Base-by-base conservation (phyloP, 2,888 invertebrate genomes). In the Lepas anatifera region DNA sequence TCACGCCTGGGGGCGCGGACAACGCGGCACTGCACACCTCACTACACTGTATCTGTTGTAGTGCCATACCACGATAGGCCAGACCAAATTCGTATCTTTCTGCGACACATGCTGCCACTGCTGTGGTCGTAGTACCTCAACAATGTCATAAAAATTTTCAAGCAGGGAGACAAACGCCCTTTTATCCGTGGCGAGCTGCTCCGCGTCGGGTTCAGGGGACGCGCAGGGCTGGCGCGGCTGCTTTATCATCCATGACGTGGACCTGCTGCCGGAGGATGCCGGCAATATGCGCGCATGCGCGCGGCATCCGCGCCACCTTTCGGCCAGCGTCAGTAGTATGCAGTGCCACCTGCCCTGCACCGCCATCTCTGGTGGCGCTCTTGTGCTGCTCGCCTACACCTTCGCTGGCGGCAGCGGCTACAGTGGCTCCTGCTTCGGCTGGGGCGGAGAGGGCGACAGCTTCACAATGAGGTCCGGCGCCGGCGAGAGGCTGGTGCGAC, bases 151-250 rank as follows among this genome's bases (percentile, higher is more conserved):
- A 81, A 80, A 76, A 77, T 84, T 43, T 77, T 84, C 11, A 83
- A 84, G 76, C 81, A 83, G 77, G 80, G 73, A 22, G 11, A 6
- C 13, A 29, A 32, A 4, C 32, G 29, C 32, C 74, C 73, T 25
- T 84, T 84, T 76, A 84, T 84, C 75, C 78, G 83, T 48, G 84
- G 82, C n/a, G 78, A 81, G 76, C 76, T 84, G 70, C 80, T 84
- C 81, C 84, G 84, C 75, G 79, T 84, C 18, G 84, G 84, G 10
- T 84, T 79, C 74, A 83, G 75, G 81, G 83, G 0, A 48, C 37
- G 25, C 29, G 48, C 43, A 67, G 67, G 48, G 69, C 67, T 8
- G 70, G 63, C 76, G 75, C 78, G 76, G 71, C 71, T 73, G 73
- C 58, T 68, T 70, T 50, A 68, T 71, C 32, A 70, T 73, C 66